Conservation (phyloP, 2,113 vertebrate genomes). For the Zootoca vivipara region DNA sequence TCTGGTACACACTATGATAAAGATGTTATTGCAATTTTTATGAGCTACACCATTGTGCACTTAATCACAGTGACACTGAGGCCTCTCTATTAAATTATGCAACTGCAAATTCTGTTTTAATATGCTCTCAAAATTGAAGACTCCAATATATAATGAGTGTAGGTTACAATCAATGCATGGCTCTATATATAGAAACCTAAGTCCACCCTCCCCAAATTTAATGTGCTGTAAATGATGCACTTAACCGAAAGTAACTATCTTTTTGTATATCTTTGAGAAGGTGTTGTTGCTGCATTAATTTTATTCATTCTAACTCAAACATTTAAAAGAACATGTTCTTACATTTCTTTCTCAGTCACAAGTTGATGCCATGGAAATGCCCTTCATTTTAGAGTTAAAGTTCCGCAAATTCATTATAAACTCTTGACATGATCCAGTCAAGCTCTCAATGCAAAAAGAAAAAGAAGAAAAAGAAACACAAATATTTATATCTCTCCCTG, state of each 20-base stretch:
- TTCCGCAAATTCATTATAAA: neutral
- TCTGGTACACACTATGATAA: neutral
- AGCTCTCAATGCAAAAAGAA: neutral
- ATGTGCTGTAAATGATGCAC: neutral
- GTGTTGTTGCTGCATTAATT: neutral
- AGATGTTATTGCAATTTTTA: neutral
- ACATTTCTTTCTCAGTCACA: neutral
- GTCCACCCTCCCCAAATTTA: constrained; percentile 13
- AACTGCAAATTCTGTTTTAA: neutral
- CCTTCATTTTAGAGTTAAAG: neutral
- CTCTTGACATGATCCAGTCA: neutral
- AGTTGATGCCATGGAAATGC: neutral
- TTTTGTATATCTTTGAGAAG: neutral
- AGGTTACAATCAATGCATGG: neutral
- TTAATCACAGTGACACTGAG: neutral
- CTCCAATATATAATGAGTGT: neutral
- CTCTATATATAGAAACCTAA: neutral
- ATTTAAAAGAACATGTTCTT: neutral
- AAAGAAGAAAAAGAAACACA: neutral
- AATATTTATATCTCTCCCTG: neutral
- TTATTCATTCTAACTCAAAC: neutral
- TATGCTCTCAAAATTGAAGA: neutral
- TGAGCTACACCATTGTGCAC: neutral
- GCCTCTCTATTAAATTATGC: neutral
- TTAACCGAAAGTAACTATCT: neutral